Conservation (phyloP, 2,888 invertebrate species). For the Microctonus hyperodae region DNA sequence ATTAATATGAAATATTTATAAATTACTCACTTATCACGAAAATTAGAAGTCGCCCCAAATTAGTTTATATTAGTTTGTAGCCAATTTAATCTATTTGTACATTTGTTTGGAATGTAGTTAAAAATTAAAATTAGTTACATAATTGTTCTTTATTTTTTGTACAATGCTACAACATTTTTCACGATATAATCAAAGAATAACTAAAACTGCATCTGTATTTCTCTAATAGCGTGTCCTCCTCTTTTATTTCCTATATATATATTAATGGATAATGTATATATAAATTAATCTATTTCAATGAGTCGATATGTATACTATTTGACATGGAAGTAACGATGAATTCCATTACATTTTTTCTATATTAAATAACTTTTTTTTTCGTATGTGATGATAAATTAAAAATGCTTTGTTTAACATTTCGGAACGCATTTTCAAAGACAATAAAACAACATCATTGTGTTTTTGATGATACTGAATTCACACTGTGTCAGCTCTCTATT, state of each 20-base stretch:
- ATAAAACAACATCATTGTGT: not conserved
- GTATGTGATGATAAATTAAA: constrained; percentile 26
- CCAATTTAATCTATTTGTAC: no score
- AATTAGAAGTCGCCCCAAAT: no score
- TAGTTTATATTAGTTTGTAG: no score
- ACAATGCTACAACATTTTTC: constrained; percentile 46
- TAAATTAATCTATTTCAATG: constrained; percentile 15
- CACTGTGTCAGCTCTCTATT: no score
- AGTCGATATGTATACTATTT: constrained; percentile 43
- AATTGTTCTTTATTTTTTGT: no score
- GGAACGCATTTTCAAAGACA: constrained; percentile 1
- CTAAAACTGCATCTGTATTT: constrained; percentile 22
- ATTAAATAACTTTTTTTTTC: not conserved
- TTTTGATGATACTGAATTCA: not conserved
- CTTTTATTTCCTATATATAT: constrained; percentile 1
- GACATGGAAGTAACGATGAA: constrained; percentile 39
- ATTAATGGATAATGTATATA: constrained; percentile 11
- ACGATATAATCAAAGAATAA: constrained; percentile 26
- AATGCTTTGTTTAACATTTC: constrained; percentile 21
- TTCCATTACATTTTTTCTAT: constrained; percentile 3
- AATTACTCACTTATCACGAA: no score
- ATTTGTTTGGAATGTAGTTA: no score
- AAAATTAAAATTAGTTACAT: no score
- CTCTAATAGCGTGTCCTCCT: constrained; percentile 23
- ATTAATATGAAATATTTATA: no score